These are phyloP conservation scores for Channa striata DNA, from an alignment of 2,797 vertebrate genomes.

Conservation along the genomic window DNA sequence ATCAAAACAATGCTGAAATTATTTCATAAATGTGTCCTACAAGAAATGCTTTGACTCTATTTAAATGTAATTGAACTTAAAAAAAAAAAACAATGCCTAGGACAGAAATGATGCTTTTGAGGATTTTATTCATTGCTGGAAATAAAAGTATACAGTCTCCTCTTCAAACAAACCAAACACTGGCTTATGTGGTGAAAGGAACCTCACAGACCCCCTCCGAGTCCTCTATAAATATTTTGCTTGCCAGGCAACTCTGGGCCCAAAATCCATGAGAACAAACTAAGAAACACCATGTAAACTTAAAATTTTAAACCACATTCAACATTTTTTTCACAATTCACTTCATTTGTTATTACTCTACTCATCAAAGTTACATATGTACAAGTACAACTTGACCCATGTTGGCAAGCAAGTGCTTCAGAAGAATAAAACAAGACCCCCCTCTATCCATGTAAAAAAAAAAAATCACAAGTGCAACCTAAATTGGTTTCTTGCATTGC, in stretches of 20 bases:
- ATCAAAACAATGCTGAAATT: too few species aligned
- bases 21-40: too few species aligned
- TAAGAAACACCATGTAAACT: constrained; percentile 70
- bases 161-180: constrained; percentile 64
- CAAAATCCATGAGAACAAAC: constrained; percentile 68
- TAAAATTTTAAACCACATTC: constrained; percentile 70
- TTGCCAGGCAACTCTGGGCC: constrained; percentile 47
- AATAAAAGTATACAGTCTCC: constrained; percentile 58
- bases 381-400: constrained; percentile 66
- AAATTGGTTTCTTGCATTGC: constrained; percentile 43
- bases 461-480: constrained; percentile 39
- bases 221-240: constrained; percentile 50
- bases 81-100: neutral
- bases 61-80: neutral
- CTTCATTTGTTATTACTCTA: constrained; percentile 53
- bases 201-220: constrained; percentile 23
- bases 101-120: constrained; percentile 59
- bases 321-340: constrained; percentile 62
- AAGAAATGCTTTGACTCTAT: too few species aligned
- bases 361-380: constrained; percentile 74
- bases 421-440: constrained; percentile 58
- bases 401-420: constrained; percentile 62
- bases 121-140: constrained; percentile 79
- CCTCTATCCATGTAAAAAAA: constrained; percentile 44
- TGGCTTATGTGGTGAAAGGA: constrained; percentile 51